These are phyloP conservation scores for Nyctibius grandis DNA, from an alignment of 2,797 vertebrate species.

Conservation along the genomic window DNA sequence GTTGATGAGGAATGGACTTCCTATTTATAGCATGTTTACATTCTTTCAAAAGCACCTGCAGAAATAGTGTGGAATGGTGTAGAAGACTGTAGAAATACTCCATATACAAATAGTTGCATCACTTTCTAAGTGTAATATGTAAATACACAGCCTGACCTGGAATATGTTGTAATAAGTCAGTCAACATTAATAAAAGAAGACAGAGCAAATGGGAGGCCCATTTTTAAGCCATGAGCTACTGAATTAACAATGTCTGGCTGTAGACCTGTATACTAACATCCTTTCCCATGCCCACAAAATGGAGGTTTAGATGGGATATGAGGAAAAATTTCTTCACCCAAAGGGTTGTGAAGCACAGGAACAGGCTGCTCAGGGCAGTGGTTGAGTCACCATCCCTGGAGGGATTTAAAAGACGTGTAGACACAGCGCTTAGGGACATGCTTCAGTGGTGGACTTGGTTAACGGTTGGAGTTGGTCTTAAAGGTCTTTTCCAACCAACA, in stretches of 20 bases:
- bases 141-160: neutral
- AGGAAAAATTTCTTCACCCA: too few species aligned
- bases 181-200: neutral
- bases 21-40: neutral
- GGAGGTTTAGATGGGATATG: too few species aligned
- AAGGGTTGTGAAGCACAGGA: too few species aligned
- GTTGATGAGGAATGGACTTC: neutral
- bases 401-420: too few species aligned
- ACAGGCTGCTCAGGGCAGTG: too few species aligned
- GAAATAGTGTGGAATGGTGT: accelerated
- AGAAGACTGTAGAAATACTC: neutral
- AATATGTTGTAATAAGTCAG: neutral
- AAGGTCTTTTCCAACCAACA: too few species aligned
- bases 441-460: too few species aligned
- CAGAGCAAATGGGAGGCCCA: neutral
- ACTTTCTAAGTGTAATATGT: too few species aligned
- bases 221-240: neutral
- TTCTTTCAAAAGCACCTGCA: neutral
- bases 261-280: neutral
- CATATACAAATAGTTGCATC: neutral
- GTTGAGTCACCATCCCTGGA: too few species aligned
- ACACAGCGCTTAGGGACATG: too few species aligned
- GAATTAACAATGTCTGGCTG: neutral
- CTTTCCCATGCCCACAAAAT: neutral
- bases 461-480: too few species aligned